phyloP scores from a whole-genome alignment of 1,140 invertebrate genomes.

The Schlechtendalia chinensis region DNA sequence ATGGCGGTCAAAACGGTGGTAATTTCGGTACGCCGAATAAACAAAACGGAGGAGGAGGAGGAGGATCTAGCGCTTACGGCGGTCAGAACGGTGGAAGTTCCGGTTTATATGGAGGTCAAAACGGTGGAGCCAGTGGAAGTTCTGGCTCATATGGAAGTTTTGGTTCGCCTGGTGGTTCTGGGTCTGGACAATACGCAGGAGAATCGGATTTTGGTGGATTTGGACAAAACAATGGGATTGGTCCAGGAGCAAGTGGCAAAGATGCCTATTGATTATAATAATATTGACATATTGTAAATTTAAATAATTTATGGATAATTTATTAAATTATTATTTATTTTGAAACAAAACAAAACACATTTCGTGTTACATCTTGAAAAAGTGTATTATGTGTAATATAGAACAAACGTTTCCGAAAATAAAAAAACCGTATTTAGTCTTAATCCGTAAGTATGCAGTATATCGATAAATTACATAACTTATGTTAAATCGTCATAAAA shows the following conservation, averaged over 20 bases:
- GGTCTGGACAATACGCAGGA: neutral
- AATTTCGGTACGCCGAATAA: neutral
- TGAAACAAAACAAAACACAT: neutral
- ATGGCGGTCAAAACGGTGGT: neutral
- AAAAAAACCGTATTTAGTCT: neutral
- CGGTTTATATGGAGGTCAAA: neutral
- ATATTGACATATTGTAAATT: neutral
- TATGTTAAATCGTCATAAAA: too few relatives aligned
- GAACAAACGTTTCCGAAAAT: neutral
- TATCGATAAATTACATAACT: neutral
- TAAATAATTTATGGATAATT: constrained; percentile 1
- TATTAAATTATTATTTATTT: constrained; percentile 28
- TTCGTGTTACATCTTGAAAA: neutral
- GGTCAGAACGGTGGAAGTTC: constrained; percentile 13
- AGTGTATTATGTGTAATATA: neutral
- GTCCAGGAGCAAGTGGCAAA: neutral
- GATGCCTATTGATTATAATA: neutral
- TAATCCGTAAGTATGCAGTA: neutral
- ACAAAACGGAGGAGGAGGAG: constrained; percentile 14
- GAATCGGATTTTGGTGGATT: neutral
- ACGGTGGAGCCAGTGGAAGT: constrained; percentile 2
- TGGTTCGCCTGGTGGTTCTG: neutral
- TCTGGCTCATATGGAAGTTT: neutral
- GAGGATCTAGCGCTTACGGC: neutral
- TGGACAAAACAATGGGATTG: neutral